Percentiles rank a stretch among this genome's conserved stretches.
These are phyloP conservation scores for Psophia crepitans DNA, from an alignment of 2,113 vertebrate genomes.

Conservation along the genomic window DNA sequence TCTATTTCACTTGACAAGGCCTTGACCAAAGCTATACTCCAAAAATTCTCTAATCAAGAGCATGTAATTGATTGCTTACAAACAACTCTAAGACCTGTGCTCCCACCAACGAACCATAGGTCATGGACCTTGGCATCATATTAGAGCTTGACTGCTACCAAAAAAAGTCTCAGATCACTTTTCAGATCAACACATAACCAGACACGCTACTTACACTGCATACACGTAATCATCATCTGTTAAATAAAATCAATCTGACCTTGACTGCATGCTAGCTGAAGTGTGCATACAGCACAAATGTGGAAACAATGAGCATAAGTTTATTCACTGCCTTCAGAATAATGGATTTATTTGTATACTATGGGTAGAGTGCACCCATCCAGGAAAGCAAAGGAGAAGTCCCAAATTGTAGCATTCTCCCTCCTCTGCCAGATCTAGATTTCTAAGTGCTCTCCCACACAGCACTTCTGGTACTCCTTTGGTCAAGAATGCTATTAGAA, in stretches of 20 bases:
- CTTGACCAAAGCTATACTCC: constrained; percentile 1
- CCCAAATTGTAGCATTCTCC: background rate
- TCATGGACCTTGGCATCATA: background rate
- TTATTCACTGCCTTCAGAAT: background rate
- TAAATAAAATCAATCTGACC: constrained; percentile 10
- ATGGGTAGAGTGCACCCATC: background rate
- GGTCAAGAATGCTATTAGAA: background rate
- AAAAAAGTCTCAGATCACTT: background rate
- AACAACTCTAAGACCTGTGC: background rate
- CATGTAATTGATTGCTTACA: background rate
- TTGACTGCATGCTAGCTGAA: background rate
- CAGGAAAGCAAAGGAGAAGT: background rate
- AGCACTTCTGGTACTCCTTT: background rate
- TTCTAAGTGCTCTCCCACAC: background rate
- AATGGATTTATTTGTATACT: background rate
- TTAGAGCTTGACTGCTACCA: background rate
- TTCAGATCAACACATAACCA: background rate
- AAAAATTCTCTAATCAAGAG: constrained; percentile 22
- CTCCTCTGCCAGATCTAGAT: background rate
- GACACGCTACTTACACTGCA: background rate
- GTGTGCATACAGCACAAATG: background rate
- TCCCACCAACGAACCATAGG: background rate
- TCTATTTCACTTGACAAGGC: constrained; percentile 34
- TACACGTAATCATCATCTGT: background rate
- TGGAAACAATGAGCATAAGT: background rate